Base-by-base conservation (phyloP, 1,140 invertebrate species). In the Rhopalosiphum maidis region DNA sequence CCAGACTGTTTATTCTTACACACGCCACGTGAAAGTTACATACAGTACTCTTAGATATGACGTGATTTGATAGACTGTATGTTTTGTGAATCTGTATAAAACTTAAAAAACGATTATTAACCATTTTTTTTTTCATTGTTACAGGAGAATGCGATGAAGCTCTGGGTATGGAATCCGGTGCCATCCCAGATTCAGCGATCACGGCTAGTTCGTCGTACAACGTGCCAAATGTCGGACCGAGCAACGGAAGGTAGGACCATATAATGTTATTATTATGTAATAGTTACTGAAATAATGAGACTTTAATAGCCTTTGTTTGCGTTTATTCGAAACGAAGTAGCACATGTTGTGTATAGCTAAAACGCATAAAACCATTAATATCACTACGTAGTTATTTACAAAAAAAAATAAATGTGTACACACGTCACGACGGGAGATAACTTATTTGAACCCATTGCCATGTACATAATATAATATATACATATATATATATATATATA, bases 161-260 rank as follows among this genome's bases (percentile, higher is more conserved):
- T 25, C 95, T 97, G 94, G 96, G 96, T 91, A 96, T 97, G 96
- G 96, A 96, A 95, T 96, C 95, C 93, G 96, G 96, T 93, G 95
- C 95, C 94, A 97, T 97, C 94, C 95, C 95, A 82, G 96, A 96
- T 95, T 95, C 96, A 94, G 96, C 96, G 94, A 96, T 97, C 94
- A 95, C 96, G 60, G 96, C 96, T 90, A 96, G 96, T 94, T 96
- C 96, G 82, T 96, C 96, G 94, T 96, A 96, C 48, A 92, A 92
- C 95, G 95, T 95, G 30, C 96, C 95, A 82, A 96, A 95, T 94
- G 96, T 97, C 89, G 96, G 96, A 48, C 96, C 96, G 30, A 96
- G 96, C 94, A 96, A 96, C 95, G 96, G 96, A 94, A 96, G 96
- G 96, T 97, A 96, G 95, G 95, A 82, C 5, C 4, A 43, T 7